Base-by-base conservation (phyloP, 2,888 invertebrate genomes). In the Drosophila prolongata region DNA sequence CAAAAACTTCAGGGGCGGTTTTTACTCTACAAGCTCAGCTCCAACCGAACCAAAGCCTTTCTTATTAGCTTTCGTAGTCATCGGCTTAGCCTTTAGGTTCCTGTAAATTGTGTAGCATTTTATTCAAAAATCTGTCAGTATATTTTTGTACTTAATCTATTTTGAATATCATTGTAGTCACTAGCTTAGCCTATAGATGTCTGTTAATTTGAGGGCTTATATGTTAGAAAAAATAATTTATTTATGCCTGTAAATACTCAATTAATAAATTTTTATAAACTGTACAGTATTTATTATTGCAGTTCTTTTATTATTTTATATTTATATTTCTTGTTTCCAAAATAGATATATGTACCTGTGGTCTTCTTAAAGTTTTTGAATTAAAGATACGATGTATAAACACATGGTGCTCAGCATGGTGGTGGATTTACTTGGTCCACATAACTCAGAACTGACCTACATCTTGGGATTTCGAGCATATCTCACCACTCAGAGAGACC, bases 1-100 rank as follows among this genome's bases (percentile, higher is more conserved):
- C 44, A 90, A 90, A 58, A 71, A 73, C 42, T 79, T 62, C 24
- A 89, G 55, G 59, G 71, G 80, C 37, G 71, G 57, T 27, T 86
- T 87, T 52, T 80, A 76, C n/a, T 75, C 49, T 46, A 66, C 74
- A 49, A 77, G 76, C 42, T 75, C 66, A 68, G 68, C 76, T 46
- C 38, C 70, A 58, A 57, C 44, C 19, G 76, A 74, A 64, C 80
- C 84, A 80, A 87, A 80, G 77, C 60, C 70, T 35, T 76, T 61
- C 9, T 27, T 74, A 46, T 73, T 86, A 67, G 61, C 76, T 59
- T 60, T 75, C 44, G 60, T 78, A 86, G 77, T 88, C 72, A 71
- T 80, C 50, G 73, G 58, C 46, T 53, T 88, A 76, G 64, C 68
- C 52, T 53, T 56, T 59, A 60, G 46, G 44, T 44, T 66, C 46